Evolutionary conservation across 2,888 invertebrate species (phyloP), one percentile per base, ranked within the genome.

Genomic region (Thalpophila matura): DNA sequence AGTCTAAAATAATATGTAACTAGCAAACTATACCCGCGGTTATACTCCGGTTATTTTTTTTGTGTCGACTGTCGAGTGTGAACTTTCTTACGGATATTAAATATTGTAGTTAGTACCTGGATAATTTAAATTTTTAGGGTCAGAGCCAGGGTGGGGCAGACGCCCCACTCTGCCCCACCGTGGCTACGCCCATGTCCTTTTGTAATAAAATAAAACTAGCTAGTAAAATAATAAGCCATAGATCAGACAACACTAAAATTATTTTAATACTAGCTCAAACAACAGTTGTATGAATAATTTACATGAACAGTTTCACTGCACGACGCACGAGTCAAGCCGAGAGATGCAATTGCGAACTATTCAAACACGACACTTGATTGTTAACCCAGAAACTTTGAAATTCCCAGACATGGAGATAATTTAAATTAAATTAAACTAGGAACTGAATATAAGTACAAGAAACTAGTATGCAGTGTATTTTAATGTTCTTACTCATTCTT

Each of bases 301-400:
- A 56, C 71, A 54, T 73, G 71, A 67, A 56, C 55, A 61, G 61
- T 71, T 73, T 56, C 72, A 33, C 74, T 53, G 68, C 74, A 74
- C 71, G 71, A 74, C 73, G 50, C 67, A 47, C 57, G 22, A 51
- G 51, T 37, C 56, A 69, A 42, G 46, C 37, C 9, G 33, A 20
- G 47, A 43, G 71, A 64, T 71, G 71, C 71, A 71, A 73, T 73
- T 67, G 74, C 74, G 18, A 56, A 67, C 67, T 67, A 60, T 67
- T 61, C 74, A 61, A 71, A 73, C 74, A 67, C 67, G 68, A 73
- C 71, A 61, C 46, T 74, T 67, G 74, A 73, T 67, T 67, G 71
- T 71, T 71, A 71, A 73, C 68, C 67, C n/a, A 71, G 42, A 71
- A 71, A 74, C 71, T 73, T 49, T 31, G 53, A 66, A 71, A 60